A percentile compares a stretch with the other conserved stretches of the same genome.
phyloP scores from a whole-genome alignment of 1,140 invertebrate species.

The Melanaphis sacchari region DNA sequence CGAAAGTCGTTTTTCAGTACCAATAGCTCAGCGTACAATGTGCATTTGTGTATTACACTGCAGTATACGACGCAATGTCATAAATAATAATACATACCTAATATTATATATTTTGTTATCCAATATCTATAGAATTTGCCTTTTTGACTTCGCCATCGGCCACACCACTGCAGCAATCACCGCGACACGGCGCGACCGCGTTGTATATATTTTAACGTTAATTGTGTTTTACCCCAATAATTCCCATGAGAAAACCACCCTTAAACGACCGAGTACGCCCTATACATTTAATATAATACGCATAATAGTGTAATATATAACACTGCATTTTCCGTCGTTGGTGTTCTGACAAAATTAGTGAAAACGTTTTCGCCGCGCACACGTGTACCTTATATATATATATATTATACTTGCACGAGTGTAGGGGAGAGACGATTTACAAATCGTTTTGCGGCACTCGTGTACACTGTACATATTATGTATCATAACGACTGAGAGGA shows the following conservation, averaged over 20 bases:
- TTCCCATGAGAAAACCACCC: constrained; percentile 40
- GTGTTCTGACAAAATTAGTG: not conserved
- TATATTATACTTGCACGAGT: not conserved
- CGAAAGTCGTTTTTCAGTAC: not conserved
- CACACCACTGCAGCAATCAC: not conserved
- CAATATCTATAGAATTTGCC: not conserved
- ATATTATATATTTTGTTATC: not conserved
- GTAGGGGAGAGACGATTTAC: constrained; percentile 22
- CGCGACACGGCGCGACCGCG: not conserved
- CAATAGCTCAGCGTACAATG: not conserved
- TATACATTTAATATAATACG: not conserved
- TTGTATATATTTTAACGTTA: not conserved
- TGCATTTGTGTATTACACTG: not conserved
- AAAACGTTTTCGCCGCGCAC: not conserved
- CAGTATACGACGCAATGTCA: not conserved
- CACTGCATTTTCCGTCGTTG: constrained; percentile 12
- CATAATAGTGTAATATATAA: not conserved
- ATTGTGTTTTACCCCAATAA: constrained; percentile 35
- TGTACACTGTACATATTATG: not conserved
- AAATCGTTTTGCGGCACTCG: constrained; percentile 29
- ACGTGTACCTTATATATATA: not conserved
- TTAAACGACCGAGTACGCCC: not conserved
- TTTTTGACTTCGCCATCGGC: not conserved
- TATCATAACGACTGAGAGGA: not conserved
- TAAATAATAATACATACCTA: not conserved